These are phyloP conservation scores for Drosophila prosaltans DNA, from an alignment of 1,140 invertebrate species.

Conservation along the genomic window DNA sequence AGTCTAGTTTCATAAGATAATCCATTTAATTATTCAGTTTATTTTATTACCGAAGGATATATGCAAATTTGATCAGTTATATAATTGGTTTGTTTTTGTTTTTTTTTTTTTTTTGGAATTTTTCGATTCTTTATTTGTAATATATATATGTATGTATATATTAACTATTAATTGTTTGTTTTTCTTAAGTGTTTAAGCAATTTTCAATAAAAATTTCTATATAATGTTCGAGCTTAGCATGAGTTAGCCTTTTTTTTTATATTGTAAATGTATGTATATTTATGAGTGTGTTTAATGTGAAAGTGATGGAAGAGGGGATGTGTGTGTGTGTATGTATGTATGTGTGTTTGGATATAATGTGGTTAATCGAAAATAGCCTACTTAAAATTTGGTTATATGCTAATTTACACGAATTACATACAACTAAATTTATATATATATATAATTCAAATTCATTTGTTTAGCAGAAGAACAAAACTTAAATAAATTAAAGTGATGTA, in stretches of 20 bases:
- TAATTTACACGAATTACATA: conserved; percentile 76
- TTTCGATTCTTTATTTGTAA: conserved; percentile 63
- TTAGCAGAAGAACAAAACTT: conserved; percentile 64
- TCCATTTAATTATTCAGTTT: conserved; percentile 36
- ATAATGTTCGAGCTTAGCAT: conserved; percentile 75
- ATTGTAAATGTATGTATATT: conserved; percentile 39
- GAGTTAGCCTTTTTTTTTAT: conserved; percentile 68
- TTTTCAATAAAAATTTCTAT: conserved; percentile 72
- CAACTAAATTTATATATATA: conserved; percentile 51
- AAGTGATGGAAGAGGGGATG: conserved; percentile 20
- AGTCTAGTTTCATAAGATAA: conserved; percentile 60
- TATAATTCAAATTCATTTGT: conserved; percentile 53
- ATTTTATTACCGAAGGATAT: conserved; percentile 29
- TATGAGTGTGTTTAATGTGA: conserved; percentile 11
- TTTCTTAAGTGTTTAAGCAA: conserved; percentile 56
- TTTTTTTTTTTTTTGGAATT: conserved; percentile 57
- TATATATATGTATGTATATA: conserved; percentile 38
- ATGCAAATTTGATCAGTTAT: conserved; percentile 27
- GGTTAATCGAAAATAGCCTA: conserved; percentile 60
- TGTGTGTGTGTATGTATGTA: neutral
- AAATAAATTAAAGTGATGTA: conserved; percentile 51
- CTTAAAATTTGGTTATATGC: conserved; percentile 79
- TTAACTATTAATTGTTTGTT: conserved; percentile 72
- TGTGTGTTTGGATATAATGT: conserved; percentile 26
- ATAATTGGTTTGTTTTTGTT: neutral